Evolutionary conservation across 2,888 invertebrate genomes (phyloP).

Genomic region (Poecilobothrus nobilitatus): DNA sequence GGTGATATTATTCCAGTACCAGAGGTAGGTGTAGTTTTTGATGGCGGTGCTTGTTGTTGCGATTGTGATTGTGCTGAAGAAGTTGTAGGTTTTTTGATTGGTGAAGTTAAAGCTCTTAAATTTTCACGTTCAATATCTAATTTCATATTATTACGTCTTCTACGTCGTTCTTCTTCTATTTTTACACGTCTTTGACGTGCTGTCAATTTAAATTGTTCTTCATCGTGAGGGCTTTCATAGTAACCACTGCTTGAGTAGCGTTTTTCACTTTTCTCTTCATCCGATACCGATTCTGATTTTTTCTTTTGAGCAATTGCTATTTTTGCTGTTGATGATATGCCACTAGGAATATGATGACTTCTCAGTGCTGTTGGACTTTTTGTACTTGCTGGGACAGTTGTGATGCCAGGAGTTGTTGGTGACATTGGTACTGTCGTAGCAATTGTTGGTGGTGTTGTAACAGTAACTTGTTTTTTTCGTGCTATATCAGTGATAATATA

Average conservation of each 20-base stretch:
- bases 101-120: conserved; percentile 48
- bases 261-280: conserved; percentile 58
- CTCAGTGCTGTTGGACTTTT: conserved; percentile 21
- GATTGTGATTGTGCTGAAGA: background rate
- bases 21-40: background rate
- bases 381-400: conserved; percentile 7
- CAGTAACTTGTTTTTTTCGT: background rate
- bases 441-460: conserved; percentile 13
- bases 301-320: conserved; percentile 21
- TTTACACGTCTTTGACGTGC: conserved; percentile 44
- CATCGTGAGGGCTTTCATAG: conserved; percentile 65
- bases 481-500: conserved; percentile 45
- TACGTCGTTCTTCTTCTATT: conserved; percentile 61
- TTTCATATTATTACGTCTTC: conserved; percentile 66
- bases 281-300: conserved; percentile 54
- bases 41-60: background rate
- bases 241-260: conserved; percentile 67
- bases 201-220: conserved; percentile 39
- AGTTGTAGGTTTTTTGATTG: conserved; percentile 33
- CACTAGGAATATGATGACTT: conserved; percentile 18
- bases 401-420: background rate
- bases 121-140: conserved; percentile 59
- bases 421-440: conserved; percentile 10
- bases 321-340: conserved; percentile 17
- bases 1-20: conserved; percentile 31